Conservation (phyloP, 2,113 vertebrate species). For the Puntigrus tetrazona region DNA sequence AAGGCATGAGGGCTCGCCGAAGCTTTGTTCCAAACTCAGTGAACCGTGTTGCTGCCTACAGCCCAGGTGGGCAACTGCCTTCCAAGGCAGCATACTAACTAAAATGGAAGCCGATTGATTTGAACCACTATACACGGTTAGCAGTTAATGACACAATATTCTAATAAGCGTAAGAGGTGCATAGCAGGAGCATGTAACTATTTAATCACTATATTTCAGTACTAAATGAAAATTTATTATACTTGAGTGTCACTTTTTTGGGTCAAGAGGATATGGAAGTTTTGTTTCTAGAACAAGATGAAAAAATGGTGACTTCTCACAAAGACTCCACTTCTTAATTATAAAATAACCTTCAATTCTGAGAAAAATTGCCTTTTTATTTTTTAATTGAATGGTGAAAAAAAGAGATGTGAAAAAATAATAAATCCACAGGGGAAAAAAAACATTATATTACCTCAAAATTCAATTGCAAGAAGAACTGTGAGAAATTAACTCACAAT, state of each 20-base stretch:
- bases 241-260: background rate
- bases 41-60: background rate
- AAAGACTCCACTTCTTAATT: no score
- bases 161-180: background rate
- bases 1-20: slow-evolving; percentile 23
- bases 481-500: no score
- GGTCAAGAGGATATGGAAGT: background rate
- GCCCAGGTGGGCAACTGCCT: background rate
- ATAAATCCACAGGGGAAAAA: no score
- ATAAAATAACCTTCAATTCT: no score
- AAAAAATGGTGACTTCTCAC: no score
- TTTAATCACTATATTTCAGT: background rate
- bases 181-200: background rate
- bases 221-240: background rate
- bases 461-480: no score
- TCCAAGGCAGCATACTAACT: background rate
- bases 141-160: background rate
- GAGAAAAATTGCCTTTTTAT: no score
- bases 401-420: no score
- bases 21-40: background rate
- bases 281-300: no score
- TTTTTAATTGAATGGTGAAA: no score
- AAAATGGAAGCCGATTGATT: background rate
- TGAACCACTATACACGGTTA: background rate
- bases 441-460: no score